Conservation (phyloP, 2,888 invertebrate species). For the Drosophila hawaiiensis region DNA sequence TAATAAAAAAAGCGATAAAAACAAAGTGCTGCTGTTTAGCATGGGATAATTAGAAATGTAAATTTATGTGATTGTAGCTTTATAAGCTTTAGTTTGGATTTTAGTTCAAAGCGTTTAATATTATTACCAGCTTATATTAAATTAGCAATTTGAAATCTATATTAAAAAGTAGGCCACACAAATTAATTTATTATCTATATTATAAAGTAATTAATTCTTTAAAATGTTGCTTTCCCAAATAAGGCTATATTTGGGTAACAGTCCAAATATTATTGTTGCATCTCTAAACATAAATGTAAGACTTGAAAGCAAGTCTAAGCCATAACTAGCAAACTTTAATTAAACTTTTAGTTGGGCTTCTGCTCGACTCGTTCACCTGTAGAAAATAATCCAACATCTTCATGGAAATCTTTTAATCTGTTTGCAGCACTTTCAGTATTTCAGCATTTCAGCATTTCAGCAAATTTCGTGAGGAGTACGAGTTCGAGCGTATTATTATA, state of each 20-base stretch:
- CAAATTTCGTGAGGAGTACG: conserved; percentile 17
- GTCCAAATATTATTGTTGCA: neutral
- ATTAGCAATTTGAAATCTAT: neutral
- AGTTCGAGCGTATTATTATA: conserved; percentile 23
- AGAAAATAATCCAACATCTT: conserved; percentile 35
- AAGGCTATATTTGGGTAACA: neutral
- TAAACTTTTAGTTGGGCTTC: conserved; percentile 42
- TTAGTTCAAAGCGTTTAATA: neutral
- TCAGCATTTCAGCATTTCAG: conserved; percentile 9
- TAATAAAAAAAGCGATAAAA: neutral
- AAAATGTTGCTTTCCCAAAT: neutral
- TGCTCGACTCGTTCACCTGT: conserved; percentile 40
- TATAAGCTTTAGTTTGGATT: neutral
- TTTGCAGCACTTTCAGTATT: conserved; percentile 42
- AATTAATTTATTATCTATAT: neutral
- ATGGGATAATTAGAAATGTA: conserved; percentile 14
- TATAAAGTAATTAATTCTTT: neutral
- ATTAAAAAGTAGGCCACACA: neutral
- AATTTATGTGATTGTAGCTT: conserved; percentile 2
- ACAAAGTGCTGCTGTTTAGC: neutral
- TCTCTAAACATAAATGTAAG: neutral
- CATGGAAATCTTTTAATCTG: conserved; percentile 52
- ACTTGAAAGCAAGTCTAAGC: conserved; percentile 23
- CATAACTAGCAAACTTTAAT: conserved; percentile 40
- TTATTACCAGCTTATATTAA: neutral